Evolutionary conservation across 37 sponge, comb jelly and placozoan genomes (phyloP).

Genomic region (Mnemiopsis leidyi): DNA sequence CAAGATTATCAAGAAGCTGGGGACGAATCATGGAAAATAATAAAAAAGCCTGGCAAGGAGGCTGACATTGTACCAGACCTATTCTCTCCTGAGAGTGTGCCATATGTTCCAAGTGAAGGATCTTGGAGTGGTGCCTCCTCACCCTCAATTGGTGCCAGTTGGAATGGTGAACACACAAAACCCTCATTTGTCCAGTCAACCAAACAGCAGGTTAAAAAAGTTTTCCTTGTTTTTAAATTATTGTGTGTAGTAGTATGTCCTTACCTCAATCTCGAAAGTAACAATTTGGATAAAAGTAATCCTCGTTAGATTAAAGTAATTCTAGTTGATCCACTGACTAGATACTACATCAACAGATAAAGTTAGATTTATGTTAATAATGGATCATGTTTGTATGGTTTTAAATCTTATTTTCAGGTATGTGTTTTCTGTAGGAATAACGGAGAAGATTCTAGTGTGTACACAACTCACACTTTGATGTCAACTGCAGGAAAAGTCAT

Average conservation of each 20-base stretch:
- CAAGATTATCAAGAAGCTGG: not conserved
- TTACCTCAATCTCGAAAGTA: too few relatives aligned
- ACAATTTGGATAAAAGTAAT: too few relatives aligned
- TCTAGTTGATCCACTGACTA: too few relatives aligned
- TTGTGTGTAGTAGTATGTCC: too few relatives aligned
- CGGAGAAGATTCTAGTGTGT: constrained; percentile 37
- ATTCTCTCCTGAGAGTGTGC: not conserved
- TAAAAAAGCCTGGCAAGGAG: constrained; percentile 26
- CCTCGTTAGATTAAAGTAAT: too few relatives aligned
- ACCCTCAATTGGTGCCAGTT: not conserved
- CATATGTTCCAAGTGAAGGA: not conserved
- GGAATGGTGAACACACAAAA: not conserved
- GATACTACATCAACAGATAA: too few relatives aligned
- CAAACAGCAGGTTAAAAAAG: not conserved
- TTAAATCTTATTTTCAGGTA: constrained; percentile 19
- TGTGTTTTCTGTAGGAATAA: constrained; percentile 54
- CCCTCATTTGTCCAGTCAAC: not conserved
- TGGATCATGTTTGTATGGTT: not conserved
- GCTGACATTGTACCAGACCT: not conserved
- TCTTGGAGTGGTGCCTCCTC: constrained; percentile 38
- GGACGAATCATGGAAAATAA: constrained; percentile 12
- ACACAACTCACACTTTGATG: constrained; percentile 56
- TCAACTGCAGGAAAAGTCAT: constrained; percentile 35
- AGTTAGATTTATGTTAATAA: too few relatives aligned
- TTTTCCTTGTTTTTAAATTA: too few relatives aligned